Base-by-base conservation (phyloP, 2,888 invertebrate species). In the Drosophila conformis region DNA sequence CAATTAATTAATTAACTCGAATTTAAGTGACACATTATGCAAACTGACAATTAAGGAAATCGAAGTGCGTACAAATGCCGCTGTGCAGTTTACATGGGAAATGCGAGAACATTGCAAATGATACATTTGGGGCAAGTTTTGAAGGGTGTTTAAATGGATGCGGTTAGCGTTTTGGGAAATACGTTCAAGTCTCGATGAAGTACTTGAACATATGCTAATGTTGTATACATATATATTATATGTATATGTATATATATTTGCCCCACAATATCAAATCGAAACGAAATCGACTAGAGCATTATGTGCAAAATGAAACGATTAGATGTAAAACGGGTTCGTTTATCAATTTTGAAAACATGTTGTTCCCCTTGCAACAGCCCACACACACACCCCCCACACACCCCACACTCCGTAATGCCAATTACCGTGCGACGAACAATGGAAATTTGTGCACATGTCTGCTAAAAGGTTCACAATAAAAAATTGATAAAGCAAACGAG, bases 401-500 rank as follows among this genome's bases (percentile, higher is more conserved):
- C 8, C 4, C 4, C 25, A 38, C 6, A n/a, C 13, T 7, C n/a
- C 58, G 21, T 18, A 40, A 53, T 36, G 54, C 15, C 61, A 71
- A 74, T 74, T 74, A 59, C 59, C 51, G 35, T 59, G 62, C 58
- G 57, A 4, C 80, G 58, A 75, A 70, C 53, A 78, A 76, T 78
- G 80, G 77, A 76, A 80, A 76, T 67, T 78, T 71, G 66, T 62
- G 77, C 77, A 80, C 64, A 78, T 78, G 80, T 65, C 36, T 21
- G 56, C 63, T 36, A 64, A 75, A 78, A 67, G 58, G 60, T 58
- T 21, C 25, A 21, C 66, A 54, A 77, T 67, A 70, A 67, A 75
- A 76, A 71, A 79, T 80, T 79, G 57, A 78, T 76, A 66, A 70
- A 38, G 58, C 54, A 46, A 63, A 46, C 57, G 49, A 61, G 29